These are phyloP conservation scores for Diabrotica virgifera DNA, from an alignment of 1,140 invertebrate species.

Conservation along the genomic window DNA sequence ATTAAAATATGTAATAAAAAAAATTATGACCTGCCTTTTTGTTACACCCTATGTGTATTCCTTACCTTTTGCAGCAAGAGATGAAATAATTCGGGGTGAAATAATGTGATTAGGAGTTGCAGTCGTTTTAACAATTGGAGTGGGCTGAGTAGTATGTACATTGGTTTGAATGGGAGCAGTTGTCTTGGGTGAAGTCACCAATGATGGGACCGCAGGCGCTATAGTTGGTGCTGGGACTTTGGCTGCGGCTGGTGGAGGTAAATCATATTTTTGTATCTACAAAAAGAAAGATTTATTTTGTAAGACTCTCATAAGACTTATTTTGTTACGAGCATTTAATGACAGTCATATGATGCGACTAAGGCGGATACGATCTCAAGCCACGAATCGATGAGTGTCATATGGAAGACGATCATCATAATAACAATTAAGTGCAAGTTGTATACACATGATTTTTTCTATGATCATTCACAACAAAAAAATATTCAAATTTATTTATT, in stretches of 20 bases:
- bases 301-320: too few species aligned
- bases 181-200: constrained; percentile 31
- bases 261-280: constrained; percentile 83
- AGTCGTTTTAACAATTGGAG: constrained; percentile 10
- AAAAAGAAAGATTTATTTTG: constrained; percentile 17
- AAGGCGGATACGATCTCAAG: too few species aligned
- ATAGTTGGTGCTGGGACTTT: constrained; percentile 24
- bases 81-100: constrained; percentile 24
- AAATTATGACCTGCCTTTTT: too few species aligned
- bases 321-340: too few species aligned
- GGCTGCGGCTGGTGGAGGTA: constrained; percentile 57
- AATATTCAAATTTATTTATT: too few species aligned
- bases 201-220: constrained; percentile 19
- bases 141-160: constrained; percentile 23
- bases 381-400: too few species aligned
- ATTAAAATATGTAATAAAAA: too few species aligned
- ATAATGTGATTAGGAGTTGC: constrained; percentile 20
- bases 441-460: too few species aligned
- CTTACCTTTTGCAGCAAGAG: constrained; percentile 31
- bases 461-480: too few species aligned
- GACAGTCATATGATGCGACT: too few species aligned
- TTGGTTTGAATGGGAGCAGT: constrained; percentile 20
- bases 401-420: too few species aligned
- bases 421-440: too few species aligned
- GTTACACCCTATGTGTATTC: background rate